Conservation (phyloP, 2,797 vertebrate genomes). For the Eutrigla gurnardus region DNA sequence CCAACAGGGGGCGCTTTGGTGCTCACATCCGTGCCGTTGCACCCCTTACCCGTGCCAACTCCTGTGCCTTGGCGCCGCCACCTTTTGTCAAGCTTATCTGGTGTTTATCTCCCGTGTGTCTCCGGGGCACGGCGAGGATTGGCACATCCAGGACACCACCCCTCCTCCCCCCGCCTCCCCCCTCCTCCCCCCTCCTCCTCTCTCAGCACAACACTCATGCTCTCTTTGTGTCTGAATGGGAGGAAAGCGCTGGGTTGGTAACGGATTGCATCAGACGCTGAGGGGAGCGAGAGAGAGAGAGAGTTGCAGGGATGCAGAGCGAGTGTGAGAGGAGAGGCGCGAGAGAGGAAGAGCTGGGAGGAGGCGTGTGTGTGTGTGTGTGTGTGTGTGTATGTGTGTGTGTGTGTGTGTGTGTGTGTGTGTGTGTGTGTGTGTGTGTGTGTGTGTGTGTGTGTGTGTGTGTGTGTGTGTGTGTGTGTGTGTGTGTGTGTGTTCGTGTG, state of each 20-base stretch:
- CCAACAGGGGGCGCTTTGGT: slow-evolving; percentile 75
- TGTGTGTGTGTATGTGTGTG: slow-evolving; percentile 14
- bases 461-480: slow-evolving; percentile 17
- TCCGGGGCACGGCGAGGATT: slow-evolving; percentile 69
- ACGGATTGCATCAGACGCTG: slow-evolving; percentile 85
- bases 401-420: slow-evolving; percentile 9
- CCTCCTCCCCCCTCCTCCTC: slow-evolving; percentile 21
- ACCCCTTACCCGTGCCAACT: slow-evolving; percentile 54
- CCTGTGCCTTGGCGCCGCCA: slow-evolving; percentile 58
- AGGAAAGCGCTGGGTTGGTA: slow-evolving; percentile 81
- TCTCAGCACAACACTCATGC: slow-evolving; percentile 61
- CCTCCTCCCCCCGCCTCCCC: slow-evolving; percentile 30
- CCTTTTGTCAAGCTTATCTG: slow-evolving; percentile 76
- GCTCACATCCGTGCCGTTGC: slow-evolving; percentile 38
- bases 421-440: slow-evolving; percentile 9
- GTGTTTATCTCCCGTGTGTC: slow-evolving; percentile 76
- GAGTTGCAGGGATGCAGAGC: slow-evolving; percentile 50
- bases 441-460: slow-evolving; percentile 28
- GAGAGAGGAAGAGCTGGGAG: slow-evolving; percentile 46
- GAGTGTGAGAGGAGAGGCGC: slow-evolving; percentile 36
- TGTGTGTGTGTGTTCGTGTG: slow-evolving; percentile 30
- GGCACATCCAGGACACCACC: slow-evolving; percentile 71
- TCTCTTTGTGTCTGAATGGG: slow-evolving; percentile 85
- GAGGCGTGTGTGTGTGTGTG: slow-evolving; percentile 37
- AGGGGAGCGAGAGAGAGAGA: slow-evolving; percentile 54